A percentile compares a stretch with the other conserved stretches of the same genome.
These are phyloP conservation scores for Rhagologus leucostigma DNA, from an alignment of 2,113 vertebrate species.

Conservation along the genomic window DNA sequence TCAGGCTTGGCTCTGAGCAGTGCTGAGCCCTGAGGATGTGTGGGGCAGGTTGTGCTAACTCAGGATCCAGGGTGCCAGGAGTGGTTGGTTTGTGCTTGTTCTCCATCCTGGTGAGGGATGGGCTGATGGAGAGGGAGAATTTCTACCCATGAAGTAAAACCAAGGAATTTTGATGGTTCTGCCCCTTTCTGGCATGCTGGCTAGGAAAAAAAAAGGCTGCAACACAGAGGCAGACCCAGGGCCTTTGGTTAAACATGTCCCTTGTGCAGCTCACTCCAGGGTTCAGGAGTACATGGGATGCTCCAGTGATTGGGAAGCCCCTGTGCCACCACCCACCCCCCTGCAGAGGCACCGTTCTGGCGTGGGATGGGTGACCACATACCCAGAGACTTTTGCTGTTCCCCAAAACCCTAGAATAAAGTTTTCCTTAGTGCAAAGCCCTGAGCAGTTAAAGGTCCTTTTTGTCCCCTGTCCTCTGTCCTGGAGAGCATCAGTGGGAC, in stretches of 20 bases:
- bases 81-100: neutral
- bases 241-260: neutral
- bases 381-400: neutral
- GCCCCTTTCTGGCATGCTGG: neutral
- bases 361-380: neutral
- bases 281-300: neutral
- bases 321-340: neutral
- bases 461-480: neutral
- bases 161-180: neutral
- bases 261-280: neutral
- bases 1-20: neutral
- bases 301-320: neutral
- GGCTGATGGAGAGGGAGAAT: neutral
- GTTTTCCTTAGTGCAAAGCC: neutral
- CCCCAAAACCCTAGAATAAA: neutral
- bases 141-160: neutral
- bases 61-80: neutral
- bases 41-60: neutral
- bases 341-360: neutral
- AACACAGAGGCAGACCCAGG: neutral
- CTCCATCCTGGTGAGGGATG: neutral
- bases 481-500: neutral
- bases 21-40: neutral
- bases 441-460: neutral
- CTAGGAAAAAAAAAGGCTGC: neutral